Conservation (phyloP, 2,797 vertebrate genomes). For the Orestias chungarensis region DNA sequence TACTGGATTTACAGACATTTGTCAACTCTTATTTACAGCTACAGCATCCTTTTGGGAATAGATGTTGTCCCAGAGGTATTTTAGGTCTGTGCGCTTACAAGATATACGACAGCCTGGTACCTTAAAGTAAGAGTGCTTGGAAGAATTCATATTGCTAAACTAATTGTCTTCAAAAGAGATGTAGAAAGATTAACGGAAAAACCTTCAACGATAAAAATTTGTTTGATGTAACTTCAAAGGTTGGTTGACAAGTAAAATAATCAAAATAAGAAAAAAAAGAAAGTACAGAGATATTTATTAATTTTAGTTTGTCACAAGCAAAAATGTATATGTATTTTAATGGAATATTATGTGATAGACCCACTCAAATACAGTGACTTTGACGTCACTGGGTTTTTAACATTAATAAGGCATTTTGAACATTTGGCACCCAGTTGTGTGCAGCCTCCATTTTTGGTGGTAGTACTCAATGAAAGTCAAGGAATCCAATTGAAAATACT, state of each 20-base stretch:
- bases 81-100: slow-evolving; percentile 51
- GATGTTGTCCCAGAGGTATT: slow-evolving; percentile 42
- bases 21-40: slow-evolving; percentile 34
- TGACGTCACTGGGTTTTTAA: too few species aligned
- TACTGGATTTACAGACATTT: slow-evolving; percentile 32
- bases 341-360: background rate
- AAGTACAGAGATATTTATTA: background rate
- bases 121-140: slow-evolving; percentile 28
- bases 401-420: too few species aligned
- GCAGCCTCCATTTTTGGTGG: background rate
- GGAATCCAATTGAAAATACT: too few species aligned
- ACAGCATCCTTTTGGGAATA: slow-evolving; percentile 52
- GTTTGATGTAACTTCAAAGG: background rate
- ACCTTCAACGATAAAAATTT: background rate
- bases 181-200: slow-evolving; percentile 12
- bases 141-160: slow-evolving; percentile 14
- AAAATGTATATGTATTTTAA: background rate
- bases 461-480: too few species aligned
- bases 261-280: background rate
- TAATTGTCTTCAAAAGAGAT: slow-evolving; percentile 17
- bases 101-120: slow-evolving; percentile 61
- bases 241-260: background rate
- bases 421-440: background rate
- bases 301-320: background rate
- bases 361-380: too few species aligned